A percentile compares a stretch with the other conserved stretches of the same genome.
Evolutionary conservation across 2,888 invertebrate genomes (phyloP).

Genomic region (Diploptera punctata): DNA sequence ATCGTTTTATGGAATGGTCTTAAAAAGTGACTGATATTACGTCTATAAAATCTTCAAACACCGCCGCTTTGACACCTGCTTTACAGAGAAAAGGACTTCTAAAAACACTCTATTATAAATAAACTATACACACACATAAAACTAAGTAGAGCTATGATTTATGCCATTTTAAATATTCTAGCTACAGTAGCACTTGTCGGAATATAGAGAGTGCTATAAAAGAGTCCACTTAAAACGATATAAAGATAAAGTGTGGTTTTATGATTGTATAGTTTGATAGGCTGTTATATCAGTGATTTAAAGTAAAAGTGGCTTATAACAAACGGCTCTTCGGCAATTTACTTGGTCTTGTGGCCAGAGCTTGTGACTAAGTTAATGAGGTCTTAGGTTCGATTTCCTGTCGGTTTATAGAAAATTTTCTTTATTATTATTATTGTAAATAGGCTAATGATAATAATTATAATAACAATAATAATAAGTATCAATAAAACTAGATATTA

Average conservation of each 20-base stretch:
- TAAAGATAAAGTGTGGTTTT: conserved; percentile 8
- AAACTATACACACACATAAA: not conserved
- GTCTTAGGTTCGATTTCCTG: no score
- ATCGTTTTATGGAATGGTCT: conserved; percentile 25
- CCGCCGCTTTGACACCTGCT: conserved; percentile 10
- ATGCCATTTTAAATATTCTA: not conserved
- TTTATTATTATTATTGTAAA: no score
- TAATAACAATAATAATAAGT: no score
- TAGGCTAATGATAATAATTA: no score
- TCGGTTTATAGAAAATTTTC: no score
- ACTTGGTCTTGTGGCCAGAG: no score
- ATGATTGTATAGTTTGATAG: not conserved
- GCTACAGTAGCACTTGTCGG: conserved; percentile 5
- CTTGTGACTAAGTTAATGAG: no score
- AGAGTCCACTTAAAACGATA: not conserved
- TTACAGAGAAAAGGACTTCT: not conserved
- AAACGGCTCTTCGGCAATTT: no score
- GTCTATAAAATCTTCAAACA: conserved; percentile 17
- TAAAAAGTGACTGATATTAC: conserved; percentile 32
- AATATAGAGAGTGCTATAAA: not conserved
- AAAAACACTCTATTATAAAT: not conserved
- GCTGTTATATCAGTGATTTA: no score
- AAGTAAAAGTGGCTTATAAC: no score
- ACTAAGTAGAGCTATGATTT: conserved; percentile 18
- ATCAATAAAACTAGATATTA: no score